These are phyloP conservation scores for Bruchidius siliquastri DNA, from an alignment of 2,888 invertebrate genomes.

Conservation along the genomic window DNA sequence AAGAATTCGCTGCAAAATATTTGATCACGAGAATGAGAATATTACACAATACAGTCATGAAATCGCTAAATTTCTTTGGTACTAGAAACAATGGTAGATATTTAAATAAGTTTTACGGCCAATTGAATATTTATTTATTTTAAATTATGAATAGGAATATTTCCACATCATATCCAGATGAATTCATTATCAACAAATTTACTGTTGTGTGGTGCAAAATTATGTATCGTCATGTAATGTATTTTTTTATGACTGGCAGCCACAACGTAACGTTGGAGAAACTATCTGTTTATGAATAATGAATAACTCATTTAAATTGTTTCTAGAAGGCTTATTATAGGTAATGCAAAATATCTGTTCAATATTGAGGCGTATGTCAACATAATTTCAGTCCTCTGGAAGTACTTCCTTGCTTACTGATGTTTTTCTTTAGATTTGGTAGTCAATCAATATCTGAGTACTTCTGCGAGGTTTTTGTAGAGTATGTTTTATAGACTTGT, in stretches of 20 bases:
- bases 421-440: too few species aligned
- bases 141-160: not conserved
- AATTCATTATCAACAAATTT: not conserved
- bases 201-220: not conserved
- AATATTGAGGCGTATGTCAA: too few species aligned
- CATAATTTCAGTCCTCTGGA: too few species aligned
- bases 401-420: too few species aligned
- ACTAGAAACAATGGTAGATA: not conserved
- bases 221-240: not conserved
- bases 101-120: not conserved
- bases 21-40: not conserved
- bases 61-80: not conserved
- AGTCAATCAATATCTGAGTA: too few species aligned
- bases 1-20: not conserved
- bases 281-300: not conserved
- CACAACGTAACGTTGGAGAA: not conserved
- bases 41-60: not conserved
- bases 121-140: not conserved
- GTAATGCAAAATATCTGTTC: not conserved
- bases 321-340: not conserved
- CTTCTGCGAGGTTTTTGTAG: too few species aligned
- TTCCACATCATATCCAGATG: not conserved
- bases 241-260: not conserved
- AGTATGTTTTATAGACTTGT: too few species aligned
- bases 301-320: not conserved